Evolutionary conservation across 2,888 invertebrate species (phyloP).

Genomic region (Quadriops clusia): DNA sequence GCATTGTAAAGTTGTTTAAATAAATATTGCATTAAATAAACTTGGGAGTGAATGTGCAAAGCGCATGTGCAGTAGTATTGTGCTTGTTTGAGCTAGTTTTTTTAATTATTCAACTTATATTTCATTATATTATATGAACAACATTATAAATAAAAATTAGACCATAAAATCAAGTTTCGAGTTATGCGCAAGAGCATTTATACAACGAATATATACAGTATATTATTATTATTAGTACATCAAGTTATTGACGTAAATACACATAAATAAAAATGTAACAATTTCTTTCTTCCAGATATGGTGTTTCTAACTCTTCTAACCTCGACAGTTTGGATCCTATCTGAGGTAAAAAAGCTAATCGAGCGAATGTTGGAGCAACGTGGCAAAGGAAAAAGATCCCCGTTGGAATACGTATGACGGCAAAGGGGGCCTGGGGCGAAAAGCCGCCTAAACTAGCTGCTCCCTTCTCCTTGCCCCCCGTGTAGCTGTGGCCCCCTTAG

Average conservation of each 20-base stretch:
- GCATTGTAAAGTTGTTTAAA: no score
- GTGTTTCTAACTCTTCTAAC: constrained; percentile 81
- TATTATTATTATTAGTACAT: neutral
- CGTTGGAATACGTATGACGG: constrained; percentile 67
- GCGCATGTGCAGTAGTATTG: no score
- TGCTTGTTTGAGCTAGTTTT: no score
- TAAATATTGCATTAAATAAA: no score
- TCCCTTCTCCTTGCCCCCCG: constrained; percentile 26
- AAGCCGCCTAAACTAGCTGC: constrained; percentile 33
- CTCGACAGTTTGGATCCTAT: constrained; percentile 91
- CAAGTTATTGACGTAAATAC: no score
- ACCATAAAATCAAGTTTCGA: no score
- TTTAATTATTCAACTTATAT: no score
- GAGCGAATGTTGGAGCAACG: constrained; percentile 62
- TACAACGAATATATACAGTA: no score
- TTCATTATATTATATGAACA: no score
- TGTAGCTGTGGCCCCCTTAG: constrained; percentile 22
- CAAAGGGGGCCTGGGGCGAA: constrained; percentile 35
- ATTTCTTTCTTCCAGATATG: constrained; percentile 57
- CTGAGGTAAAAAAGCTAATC: constrained; percentile 82
- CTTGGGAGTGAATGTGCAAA: no score
- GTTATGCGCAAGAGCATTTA: no score
- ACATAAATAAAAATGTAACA: neutral
- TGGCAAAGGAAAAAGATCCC: constrained; percentile 32
- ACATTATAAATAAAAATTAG: no score